phyloP scores from a whole-genome alignment of 1,140 invertebrate species.

The Batillaria attramentaria region DNA sequence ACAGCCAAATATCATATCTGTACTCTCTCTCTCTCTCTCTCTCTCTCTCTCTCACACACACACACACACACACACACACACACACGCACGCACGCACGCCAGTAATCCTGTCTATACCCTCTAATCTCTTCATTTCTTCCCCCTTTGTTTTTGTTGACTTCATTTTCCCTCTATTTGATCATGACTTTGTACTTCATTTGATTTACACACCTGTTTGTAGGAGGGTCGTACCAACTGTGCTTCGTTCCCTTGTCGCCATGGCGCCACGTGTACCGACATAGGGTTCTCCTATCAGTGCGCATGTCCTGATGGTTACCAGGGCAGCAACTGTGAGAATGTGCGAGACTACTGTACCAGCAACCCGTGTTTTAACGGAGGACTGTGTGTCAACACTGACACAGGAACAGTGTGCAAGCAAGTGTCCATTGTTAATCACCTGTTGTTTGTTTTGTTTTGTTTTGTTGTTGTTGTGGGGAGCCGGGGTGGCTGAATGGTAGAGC shows the following conservation, averaged over 20 bases:
- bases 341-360: constrained; percentile 85
- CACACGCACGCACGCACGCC: too few relatives aligned
- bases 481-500: too few relatives aligned
- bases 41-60: too few relatives aligned
- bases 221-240: constrained; percentile 79
- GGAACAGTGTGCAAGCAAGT: constrained; percentile 25
- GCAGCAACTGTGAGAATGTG: constrained; percentile 36
- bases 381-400: constrained; percentile 73
- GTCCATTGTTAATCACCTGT: neutral
- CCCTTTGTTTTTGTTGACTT: neutral
- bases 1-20: too few relatives aligned
- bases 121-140: neutral
- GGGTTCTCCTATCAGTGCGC: constrained; percentile 36
- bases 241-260: constrained; percentile 74
- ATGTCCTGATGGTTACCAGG: constrained; percentile 39
- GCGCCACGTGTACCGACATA: constrained; percentile 42
- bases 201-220: constrained; percentile 15
- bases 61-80: too few relatives aligned
- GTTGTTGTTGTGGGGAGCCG: too few relatives aligned
- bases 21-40: too few relatives aligned
- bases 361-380: constrained; percentile 87
- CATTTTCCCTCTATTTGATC: neutral
- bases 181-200: neutral
- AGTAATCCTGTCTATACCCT: too few relatives aligned
- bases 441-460: too few relatives aligned